Evolutionary conservation across 2,113 vertebrate species (phyloP).

Genomic region (Promerops cafer): DNA sequence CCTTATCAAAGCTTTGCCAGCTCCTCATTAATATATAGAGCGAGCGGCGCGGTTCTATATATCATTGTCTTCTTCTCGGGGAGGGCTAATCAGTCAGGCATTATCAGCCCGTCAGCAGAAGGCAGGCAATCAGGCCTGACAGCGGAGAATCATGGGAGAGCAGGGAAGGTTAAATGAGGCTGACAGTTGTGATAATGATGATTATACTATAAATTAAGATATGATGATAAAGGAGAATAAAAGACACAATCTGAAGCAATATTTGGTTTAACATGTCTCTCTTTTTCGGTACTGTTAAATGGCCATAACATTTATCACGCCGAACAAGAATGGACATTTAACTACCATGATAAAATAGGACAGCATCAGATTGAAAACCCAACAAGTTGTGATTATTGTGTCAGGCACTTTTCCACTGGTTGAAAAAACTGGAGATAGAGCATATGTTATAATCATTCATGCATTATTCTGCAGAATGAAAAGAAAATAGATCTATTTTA

Average conservation of each 20-base stretch:
- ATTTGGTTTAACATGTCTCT: constrained; percentile 91
- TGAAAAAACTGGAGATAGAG: constrained; percentile 74
- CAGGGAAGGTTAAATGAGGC: constrained; percentile 91
- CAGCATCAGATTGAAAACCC: constrained; percentile 85
- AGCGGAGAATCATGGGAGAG: constrained; percentile 86
- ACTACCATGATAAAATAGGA: constrained; percentile 81
- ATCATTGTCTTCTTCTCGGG: constrained; percentile 90
- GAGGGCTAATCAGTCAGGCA: constrained; percentile 90
- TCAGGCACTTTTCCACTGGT: constrained; percentile 80
- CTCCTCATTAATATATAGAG: constrained; percentile 93
- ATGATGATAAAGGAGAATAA: constrained; percentile 89
- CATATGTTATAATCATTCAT: constrained; percentile 81
- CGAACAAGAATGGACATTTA: constrained; percentile 86
- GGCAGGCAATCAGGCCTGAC: constrained; percentile 88
- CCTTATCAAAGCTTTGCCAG: constrained; percentile 91
- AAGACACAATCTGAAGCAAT: constrained; percentile 88
- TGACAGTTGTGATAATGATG: constrained; percentile 92
- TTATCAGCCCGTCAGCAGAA: constrained; percentile 92
- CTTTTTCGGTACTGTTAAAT: constrained; percentile 89
- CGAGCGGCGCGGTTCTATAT: constrained; percentile 76
- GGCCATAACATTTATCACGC: constrained; percentile 91
- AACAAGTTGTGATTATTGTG: constrained; percentile 85
- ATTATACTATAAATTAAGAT: constrained; percentile 95
- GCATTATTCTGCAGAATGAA: constrained; percentile 81
- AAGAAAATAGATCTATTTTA: constrained; percentile 83